Percentiles rank a stretch among this genome's conserved stretches.
Conservation (phyloP, 2,113 vertebrate species). For the Circaetus gallicus region DNA sequence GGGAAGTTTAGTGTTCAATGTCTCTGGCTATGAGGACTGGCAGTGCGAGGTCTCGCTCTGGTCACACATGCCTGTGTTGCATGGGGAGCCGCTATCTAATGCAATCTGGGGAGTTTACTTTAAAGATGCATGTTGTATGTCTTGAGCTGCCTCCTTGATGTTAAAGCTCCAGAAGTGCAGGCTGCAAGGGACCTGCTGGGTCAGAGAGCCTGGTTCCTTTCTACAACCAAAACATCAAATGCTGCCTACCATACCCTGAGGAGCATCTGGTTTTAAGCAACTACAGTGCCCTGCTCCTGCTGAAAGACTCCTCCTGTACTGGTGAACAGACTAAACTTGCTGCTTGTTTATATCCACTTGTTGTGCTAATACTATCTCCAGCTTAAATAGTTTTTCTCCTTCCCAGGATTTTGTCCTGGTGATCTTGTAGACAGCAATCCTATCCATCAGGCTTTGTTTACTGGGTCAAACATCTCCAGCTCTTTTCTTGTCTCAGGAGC, state of each 20-base stretch:
- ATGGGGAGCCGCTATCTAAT: accelerated
- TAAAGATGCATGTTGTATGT: background rate
- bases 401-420: background rate
- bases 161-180: background rate
- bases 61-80: background rate
- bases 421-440: background rate
- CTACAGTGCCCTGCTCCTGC: background rate
- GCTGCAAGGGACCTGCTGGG: background rate
- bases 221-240: background rate
- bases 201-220: background rate
- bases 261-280: background rate
- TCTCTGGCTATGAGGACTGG: background rate
- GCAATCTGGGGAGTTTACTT: background rate
- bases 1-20: background rate
- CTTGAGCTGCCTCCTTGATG: background rate
- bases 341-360: background rate
- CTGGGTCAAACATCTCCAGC: background rate
- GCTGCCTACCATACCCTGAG: background rate
- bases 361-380: background rate
- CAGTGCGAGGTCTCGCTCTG: background rate
- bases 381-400: background rate
- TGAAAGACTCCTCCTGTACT: background rate
- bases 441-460: background rate
- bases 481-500: background rate
- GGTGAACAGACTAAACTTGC: background rate